These are phyloP conservation scores for Albula goreensis DNA, from an alignment of 2,113 vertebrate species.

Conservation along the genomic window DNA sequence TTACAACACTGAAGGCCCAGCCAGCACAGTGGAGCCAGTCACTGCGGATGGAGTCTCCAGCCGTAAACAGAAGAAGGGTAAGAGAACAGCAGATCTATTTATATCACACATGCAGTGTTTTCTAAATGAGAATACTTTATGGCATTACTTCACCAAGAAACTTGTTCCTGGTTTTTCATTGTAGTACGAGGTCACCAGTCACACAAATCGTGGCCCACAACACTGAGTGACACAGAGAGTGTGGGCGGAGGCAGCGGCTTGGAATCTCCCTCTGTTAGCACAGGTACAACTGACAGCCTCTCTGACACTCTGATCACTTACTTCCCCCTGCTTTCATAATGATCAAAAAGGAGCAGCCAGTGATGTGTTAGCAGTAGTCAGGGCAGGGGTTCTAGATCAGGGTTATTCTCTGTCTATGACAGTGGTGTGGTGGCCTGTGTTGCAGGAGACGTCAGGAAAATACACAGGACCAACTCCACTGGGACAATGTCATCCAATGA, in stretches of 20 bases:
- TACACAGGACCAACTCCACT: constrained; percentile 72
- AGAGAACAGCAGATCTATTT: constrained; percentile 28
- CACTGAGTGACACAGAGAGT: constrained; percentile 71
- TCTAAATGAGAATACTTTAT: not conserved
- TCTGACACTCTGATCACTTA: too few relatives aligned
- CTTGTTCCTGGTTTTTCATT: not conserved
- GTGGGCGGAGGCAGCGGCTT: constrained; percentile 59
- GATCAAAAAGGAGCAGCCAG: too few relatives aligned
- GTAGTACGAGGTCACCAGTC: constrained; percentile 76
- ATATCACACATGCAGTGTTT: not conserved
- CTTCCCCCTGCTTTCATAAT: too few relatives aligned
- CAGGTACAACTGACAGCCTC: constrained; percentile 62
- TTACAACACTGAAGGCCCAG: constrained; percentile 41
- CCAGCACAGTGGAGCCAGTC: constrained; percentile 42
- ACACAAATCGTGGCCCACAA: constrained; percentile 88
- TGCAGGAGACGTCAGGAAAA: constrained; percentile 81
- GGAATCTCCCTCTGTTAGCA: constrained; percentile 64
- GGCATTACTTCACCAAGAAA: not conserved
- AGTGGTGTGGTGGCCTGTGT: not conserved
- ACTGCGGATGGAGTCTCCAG: not conserved
- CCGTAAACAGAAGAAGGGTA: constrained; percentile 69
- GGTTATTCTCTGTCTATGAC: not conserved
- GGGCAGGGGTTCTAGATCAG: not conserved
- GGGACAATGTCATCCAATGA: constrained; percentile 82
- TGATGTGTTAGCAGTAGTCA: not conserved